phyloP scores from a whole-genome alignment of 2,797 vertebrate genomes.

The Fistularia commersonii region DNA sequence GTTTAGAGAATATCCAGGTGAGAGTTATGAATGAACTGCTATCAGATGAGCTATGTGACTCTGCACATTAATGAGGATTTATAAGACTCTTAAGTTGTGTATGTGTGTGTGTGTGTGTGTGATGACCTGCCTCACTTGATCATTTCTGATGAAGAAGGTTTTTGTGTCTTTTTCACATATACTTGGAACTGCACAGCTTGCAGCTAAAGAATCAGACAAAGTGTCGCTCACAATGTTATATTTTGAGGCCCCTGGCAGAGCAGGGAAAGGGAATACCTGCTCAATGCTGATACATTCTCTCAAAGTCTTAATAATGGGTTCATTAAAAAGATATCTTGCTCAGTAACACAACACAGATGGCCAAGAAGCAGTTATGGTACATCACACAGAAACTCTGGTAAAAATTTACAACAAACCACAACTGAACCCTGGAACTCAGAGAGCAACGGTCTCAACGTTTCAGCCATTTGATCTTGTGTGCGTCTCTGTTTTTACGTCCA shows the following conservation, averaged over 20 bases:
- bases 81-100: conserved; percentile 19
- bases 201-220: conserved; percentile 25
- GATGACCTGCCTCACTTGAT: conserved; percentile 11
- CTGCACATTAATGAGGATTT: conserved; percentile 18
- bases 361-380: conserved; percentile 25
- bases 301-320: conserved; percentile 53
- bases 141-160: conserved; percentile 21
- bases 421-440: conserved; percentile 38
- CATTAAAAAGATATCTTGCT: conserved; percentile 60
- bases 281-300: conserved; percentile 33
- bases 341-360: conserved; percentile 63
- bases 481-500: conserved; percentile 28
- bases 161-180: neutral
- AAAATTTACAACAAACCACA: conserved; percentile 51
- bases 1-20: neutral
- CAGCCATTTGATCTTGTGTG: conserved; percentile 49
- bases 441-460: conserved; percentile 39
- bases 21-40: conserved; percentile 15
- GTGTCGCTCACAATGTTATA: conserved; percentile 18
- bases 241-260: conserved; percentile 18
- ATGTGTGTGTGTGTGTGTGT: neutral
- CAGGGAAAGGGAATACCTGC: conserved; percentile 32
- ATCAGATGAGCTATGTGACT: conserved; percentile 22
- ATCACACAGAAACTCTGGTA: conserved; percentile 36
- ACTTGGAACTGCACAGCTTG: neutral